Base-by-base conservation (phyloP, 2,888 invertebrate genomes). In the Cynaeus angustus region DNA sequence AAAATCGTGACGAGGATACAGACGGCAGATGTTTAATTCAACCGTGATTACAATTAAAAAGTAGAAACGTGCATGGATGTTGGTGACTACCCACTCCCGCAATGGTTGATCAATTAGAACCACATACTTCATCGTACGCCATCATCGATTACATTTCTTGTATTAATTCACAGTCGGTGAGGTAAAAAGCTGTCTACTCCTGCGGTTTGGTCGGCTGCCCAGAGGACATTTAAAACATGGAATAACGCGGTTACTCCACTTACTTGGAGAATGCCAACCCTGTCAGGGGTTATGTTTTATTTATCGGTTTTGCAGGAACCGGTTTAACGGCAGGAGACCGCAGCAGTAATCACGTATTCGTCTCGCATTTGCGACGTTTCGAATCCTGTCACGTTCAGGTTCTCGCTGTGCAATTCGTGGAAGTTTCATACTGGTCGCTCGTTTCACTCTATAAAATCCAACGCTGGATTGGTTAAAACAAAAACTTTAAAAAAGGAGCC, bases 321-420 rank as follows among this genome's bases (percentile, higher is more conserved):
- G 66, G 69, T 70, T 64, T 70, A 59, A 58, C 70, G 64, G 66
- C 64, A 70, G 64, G 45, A 68, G 70, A 67, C 64, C 56, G 66
- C 59, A 53, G 53, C 43, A 43, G 65, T 48, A 66, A 73, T 74
- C 73, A 73, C 73, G 71, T 74, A 76, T 72, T 76, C 72, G 70
- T 71, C 67, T 74, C 75, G 74, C 72, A 71, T 72, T 71, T 66
- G 69, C 71, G 71, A 74, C 75, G 73, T 76, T 76, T 75, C 75
- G 68, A 76, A 74, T 75, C 76, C 66, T 68, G 72, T 76, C 76
- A 76, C 76, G 76, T 76, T 72, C 59, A 59, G 66, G 67, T 72
- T 70, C 70, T 69, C 71, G 64, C 71, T 66, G 72, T 59, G 71
- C 66, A 68, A 64, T 75, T 75, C 73, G 71, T 66, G 68, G 71